Conservation (phyloP, 2,888 invertebrate species). For the Balanococcus diminutus region DNA sequence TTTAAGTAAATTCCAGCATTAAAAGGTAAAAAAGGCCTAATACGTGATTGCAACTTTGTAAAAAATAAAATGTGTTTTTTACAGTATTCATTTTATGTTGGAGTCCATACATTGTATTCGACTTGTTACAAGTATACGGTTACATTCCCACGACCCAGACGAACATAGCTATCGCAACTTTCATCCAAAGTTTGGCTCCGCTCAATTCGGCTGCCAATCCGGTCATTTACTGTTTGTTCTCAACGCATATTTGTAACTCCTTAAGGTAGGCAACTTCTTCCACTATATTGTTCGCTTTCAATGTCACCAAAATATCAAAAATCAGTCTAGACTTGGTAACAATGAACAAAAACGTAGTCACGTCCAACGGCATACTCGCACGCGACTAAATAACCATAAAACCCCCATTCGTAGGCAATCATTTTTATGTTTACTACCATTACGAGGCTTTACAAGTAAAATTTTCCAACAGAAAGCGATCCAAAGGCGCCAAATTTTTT, state of each 20-base stretch:
- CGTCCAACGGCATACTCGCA: neutral
- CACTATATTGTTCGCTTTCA: neutral
- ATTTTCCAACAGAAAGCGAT: neutral
- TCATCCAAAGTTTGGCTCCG: constrained; percentile 89
- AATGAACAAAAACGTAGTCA: neutral
- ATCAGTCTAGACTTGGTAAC: neutral
- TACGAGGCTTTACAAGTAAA: neutral
- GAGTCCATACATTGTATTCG: constrained; percentile 94
- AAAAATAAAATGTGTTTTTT: constrained; percentile 56
- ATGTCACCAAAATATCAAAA: neutral
- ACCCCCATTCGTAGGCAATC: neutral
- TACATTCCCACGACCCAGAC: constrained; percentile 79
- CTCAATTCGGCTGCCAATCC: constrained; percentile 94
- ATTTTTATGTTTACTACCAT: constrained; percentile 20
- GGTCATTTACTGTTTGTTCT: constrained; percentile 91
- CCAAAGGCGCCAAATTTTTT: constrained; percentile 13
- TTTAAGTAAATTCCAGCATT: neutral
- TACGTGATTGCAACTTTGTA: neutral
- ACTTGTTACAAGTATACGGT: constrained; percentile 86
- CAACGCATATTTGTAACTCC: constrained; percentile 83
- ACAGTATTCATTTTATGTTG: constrained; percentile 92
- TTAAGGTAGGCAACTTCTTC: constrained; percentile 69
- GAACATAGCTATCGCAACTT: constrained; percentile 83
- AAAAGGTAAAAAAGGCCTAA: neutral
- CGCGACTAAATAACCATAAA: constrained; percentile 27